Evolutionary conservation across 2,113 vertebrate species (phyloP).

Genomic region (Carassius gibelio): DNA sequence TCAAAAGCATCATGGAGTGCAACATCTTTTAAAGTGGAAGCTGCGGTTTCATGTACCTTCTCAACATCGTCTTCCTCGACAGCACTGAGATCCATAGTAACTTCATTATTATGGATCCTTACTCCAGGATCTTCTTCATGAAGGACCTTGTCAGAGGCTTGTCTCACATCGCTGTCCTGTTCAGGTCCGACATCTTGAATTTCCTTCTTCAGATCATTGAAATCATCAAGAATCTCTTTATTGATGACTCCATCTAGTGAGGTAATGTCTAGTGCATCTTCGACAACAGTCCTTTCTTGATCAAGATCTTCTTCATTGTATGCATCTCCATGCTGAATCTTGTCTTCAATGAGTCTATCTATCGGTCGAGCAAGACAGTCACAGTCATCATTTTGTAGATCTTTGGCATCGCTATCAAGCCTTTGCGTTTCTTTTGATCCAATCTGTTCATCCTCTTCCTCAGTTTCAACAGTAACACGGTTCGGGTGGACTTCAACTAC

Average conservation of each 20-base stretch:
- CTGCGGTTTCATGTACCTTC: neutral
- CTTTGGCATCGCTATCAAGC: neutral
- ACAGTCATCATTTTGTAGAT: constrained; percentile 6
- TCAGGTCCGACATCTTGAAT: neutral
- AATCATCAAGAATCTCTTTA: neutral
- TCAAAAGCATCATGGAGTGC: neutral
- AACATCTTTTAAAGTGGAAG: neutral
- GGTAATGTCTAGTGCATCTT: neutral
- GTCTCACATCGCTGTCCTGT: neutral
- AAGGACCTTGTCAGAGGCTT: neutral
- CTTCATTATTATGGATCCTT: neutral
- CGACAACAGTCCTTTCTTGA: neutral
- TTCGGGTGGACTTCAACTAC: constrained; percentile 42
- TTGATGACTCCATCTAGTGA: neutral
- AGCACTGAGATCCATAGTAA: constrained; percentile 1
- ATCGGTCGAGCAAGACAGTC: neutral
- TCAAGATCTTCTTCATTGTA: neutral
- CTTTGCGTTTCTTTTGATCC: constrained; percentile 14
- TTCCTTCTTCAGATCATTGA: neutral
- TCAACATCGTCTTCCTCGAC: neutral
- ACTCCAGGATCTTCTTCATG: neutral
- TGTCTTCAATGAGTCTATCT: neutral
- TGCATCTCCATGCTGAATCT: neutral
- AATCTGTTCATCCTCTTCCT: neutral
- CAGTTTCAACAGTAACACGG: neutral